Base-by-base conservation (phyloP, 2,797 vertebrate species). In the Vireo griseus region DNA sequence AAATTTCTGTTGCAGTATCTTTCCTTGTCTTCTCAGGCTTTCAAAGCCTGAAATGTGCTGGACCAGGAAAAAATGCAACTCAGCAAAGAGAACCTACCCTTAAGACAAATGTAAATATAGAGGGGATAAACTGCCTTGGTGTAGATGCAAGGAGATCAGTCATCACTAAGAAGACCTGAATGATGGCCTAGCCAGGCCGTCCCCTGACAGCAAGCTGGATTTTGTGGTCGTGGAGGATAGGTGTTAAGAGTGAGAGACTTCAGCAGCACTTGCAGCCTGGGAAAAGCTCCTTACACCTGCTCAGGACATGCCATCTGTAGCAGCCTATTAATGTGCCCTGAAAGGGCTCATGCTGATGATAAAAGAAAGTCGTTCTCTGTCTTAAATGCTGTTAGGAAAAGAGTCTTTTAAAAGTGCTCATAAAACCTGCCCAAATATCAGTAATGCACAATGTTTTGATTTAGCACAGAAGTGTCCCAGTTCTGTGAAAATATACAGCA, bases 231-330 rank as follows among this genome's bases (percentile, higher is more conserved):
- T 50, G 25, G 39, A 71, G 21, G 45, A 58, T 0, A 89, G 52
- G 7, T 88, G 68, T 54, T 77, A 66, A 74, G 54, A 91, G 33
- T 5, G 39, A 77, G 52, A 66, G 82, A 92, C 35, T 80, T 69
- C 66, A 93, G 57, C 47, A 67, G 58, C 39, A n/a, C 45, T 33
- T 73, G 21, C 39, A 86, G 75, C 11, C n/a, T 20, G 35, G 59
- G 55, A 63, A 96, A 92, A 96, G 91, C 94, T 94, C 67, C 78
- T 95, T 86, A 95, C 5, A 45, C 44, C n/a, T 54, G 48, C 71
- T 75, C 45, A 76, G 87, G 69, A 69, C 40, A 33, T 1, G 7
- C 73, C 88, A 86, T 51, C 73, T 94, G 78, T 14, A 84, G 42
- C 40, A 84, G 33, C 17, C 52, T 75, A 31, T 63, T 74, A 58